A percentile compares a stretch with the other conserved stretches of the same genome.
Conservation (phyloP, 2,113 vertebrate species). For the Nerophis lumbriciformis region DNA sequence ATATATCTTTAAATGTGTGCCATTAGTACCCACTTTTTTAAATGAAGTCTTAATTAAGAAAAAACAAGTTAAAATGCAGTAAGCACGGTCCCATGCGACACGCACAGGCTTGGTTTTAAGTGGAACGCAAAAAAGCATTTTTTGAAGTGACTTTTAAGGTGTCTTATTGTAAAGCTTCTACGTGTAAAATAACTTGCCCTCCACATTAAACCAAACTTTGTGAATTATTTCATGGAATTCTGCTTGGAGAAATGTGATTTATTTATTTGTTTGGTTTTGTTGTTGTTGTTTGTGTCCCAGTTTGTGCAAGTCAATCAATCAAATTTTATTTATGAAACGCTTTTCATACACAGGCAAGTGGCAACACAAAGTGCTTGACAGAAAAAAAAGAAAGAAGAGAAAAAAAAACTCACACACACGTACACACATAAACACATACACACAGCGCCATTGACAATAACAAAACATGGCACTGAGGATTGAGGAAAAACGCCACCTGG, state of each 20-base stretch:
- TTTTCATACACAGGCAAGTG: no score
- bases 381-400: no score
- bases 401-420: no score
- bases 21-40: conserved; percentile 28
- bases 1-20: conserved; percentile 42
- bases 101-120: background rate
- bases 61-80: background rate
- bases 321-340: no score
- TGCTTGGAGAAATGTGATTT: background rate
- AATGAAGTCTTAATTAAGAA: conserved; percentile 2
- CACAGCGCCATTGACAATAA: no score
- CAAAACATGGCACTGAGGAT: no score
- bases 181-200: conserved; percentile 16
- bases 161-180: conserved; percentile 9
- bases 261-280: background rate
- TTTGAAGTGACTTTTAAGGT: background rate
- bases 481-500: no score
- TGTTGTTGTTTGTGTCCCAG: background rate
- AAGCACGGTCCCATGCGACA: background rate
- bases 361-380: no score
- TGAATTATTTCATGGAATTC: conserved; percentile 13
- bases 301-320: background rate
- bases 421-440: no score
- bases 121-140: conserved; percentile 1
- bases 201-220: background rate